phyloP scores from a whole-genome alignment of 2,888 invertebrate genomes.

The Dicyrtoma fusca region DNA sequence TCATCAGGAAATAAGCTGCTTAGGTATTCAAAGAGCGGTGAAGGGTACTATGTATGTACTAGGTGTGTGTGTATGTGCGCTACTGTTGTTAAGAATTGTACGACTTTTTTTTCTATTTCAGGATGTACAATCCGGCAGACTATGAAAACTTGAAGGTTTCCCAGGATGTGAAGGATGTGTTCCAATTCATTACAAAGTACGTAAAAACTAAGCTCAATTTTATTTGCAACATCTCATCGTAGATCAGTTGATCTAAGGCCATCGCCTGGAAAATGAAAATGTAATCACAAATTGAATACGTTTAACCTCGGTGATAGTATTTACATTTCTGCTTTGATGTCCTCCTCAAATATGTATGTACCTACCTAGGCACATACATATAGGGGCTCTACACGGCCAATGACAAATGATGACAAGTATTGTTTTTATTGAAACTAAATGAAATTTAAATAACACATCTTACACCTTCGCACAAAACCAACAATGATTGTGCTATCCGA shows the following conservation, averaged over 20 bases:
- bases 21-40: neutral
- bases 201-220: conserved; percentile 42
- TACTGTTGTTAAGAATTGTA: neutral
- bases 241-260: neutral
- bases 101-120: conserved; percentile 48
- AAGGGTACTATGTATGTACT: neutral
- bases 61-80: neutral
- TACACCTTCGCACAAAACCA: no score
- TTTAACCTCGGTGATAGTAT: no score
- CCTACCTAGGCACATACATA: no score
- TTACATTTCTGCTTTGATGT: no score
- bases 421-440: neutral
- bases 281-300: neutral
- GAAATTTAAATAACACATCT: neutral
- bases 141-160: conserved; percentile 81
- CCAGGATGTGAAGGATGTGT: conserved; percentile 85
- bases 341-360: no score
- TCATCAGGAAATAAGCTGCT: neutral
- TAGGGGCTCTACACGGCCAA: neutral
- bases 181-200: conserved; percentile 88
- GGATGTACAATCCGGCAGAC: conserved; percentile 77
- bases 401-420: neutral
- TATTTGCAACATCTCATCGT: no score
- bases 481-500: no score
- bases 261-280: no score